A percentile compares a stretch with the other conserved stretches of the same genome.
Evolutionary conservation across 2,113 vertebrate species (phyloP).

Genomic region (Campylomormyrus tamandua): DNA sequence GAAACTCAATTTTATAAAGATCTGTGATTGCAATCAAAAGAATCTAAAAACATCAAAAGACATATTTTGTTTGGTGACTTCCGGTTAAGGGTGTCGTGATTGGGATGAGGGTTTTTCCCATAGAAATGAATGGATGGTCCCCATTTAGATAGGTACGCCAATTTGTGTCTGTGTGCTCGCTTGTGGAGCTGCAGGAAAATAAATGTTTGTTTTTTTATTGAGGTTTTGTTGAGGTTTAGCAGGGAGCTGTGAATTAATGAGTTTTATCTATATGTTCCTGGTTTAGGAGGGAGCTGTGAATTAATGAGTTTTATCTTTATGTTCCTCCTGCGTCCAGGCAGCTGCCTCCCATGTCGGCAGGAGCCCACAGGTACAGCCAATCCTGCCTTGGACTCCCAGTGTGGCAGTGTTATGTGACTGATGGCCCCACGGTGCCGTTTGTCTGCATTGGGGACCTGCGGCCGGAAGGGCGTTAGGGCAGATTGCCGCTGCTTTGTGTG

Average conservation of each 20-base stretch:
- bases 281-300: slow-evolving; percentile 39
- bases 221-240: slow-evolving; percentile 46
- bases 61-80: background rate
- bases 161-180: background rate
- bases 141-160: background rate
- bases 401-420: background rate
- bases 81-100: background rate
- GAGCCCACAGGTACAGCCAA: background rate
- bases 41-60: background rate
- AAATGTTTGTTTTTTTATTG: slow-evolving; percentile 44
- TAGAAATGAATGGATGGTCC: background rate
- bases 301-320: slow-evolving; percentile 55
- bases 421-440: background rate
- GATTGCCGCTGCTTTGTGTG: background rate
- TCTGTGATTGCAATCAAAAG: background rate
- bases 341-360: background rate
- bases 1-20: background rate
- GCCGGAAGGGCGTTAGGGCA: background rate
- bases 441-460: background rate
- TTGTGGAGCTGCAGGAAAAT: slow-evolving; percentile 29
- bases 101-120: background rate
- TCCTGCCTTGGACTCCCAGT: background rate
- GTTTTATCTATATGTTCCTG: slow-evolving; percentile 45
- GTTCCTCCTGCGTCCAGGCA: slow-evolving; percentile 16
- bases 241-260: slow-evolving; percentile 50